Base-by-base conservation (phyloP, 2,113 vertebrate genomes). In the Festucalex cinctus region DNA sequence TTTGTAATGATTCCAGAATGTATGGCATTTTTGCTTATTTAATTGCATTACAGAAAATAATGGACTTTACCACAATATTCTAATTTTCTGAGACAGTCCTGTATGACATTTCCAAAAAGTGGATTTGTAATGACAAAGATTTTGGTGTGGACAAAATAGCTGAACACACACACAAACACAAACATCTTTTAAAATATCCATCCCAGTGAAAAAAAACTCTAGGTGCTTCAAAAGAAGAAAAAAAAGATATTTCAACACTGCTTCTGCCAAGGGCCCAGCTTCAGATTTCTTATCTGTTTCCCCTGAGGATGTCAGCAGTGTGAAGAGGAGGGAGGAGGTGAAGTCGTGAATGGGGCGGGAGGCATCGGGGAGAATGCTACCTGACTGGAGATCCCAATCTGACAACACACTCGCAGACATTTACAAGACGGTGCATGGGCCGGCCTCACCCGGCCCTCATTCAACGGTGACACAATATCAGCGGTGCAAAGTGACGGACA, bases 371-470 rank as follows among this genome's bases (percentile, higher is more conserved):
- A 80, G 83, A 49, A 83, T 69, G 71, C 81, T 64, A 82, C 73
- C 81, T 72, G 75, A 81, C 76, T 79, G 86, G 76, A 83, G 87
- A 89, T 91, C 78, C 67, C 80, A 83, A 90, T 90, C 88, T 56
- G 71, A 67, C 57, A 71, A 76, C 72, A 68, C 73, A 79, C 53
- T 74, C 65, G 51, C 44, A 67, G 62, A 67, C 77, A 70, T 66
- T 64, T 54, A 51, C 54, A 70, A 64, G 69, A 57, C 66, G 65
- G 66, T 54, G 65, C 59, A 61, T 14, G 41, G 49, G 56, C 24
- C 22, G 13, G 49, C 68, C 63, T 65, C 49, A 35, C 8, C 28
- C 67, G 46, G 53, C 0, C 28, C 36, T 14, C 78, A 65, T 75
- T 82, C 78, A 82, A 81, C 81, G 76, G 82, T 78, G 78, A 70